Base-by-base conservation (phyloP, 2,888 invertebrate genomes). In the Isoperla grammatica region DNA sequence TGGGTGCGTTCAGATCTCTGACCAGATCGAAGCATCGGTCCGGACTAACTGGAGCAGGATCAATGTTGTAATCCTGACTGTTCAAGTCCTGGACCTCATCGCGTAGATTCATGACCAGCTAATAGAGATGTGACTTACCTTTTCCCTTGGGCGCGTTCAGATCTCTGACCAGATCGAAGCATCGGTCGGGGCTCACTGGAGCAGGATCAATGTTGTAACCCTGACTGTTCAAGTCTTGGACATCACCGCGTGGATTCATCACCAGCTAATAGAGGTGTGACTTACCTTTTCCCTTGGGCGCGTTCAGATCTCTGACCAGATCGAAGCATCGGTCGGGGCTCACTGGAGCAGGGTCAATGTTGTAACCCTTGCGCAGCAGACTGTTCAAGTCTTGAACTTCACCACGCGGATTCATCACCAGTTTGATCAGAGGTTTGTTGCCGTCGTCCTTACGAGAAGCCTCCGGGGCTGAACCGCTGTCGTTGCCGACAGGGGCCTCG, bases 1-100 rank as follows among this genome's bases (percentile, higher is more conserved):
- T 85, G 60, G 87, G 85, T 64, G 86, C 83, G 72, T 90, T 87
- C 61, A 91, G 77, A 71, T 89, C 90, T 62, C 84, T 83, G 55
- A 90, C 89, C 66, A 91, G 81, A 73, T 86, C 87, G 69, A 88
- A 85, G 68, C 87, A 84, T 64, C 86, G 81, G 69, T 87, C 86
- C 3, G 87, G 88, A 53, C 86, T 85, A 65, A 85, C 73, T n/a
- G 84, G 81, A 50, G 78, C 76, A 45, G 83, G 73, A 68, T 86
- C 84, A 45, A 82, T 79, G 67, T 81, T 82, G 63, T 81, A 79
- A 65, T 82, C 81, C 48, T 86, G 76, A 49, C 83, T 81, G 65
- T 81, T 79, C 65, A 86, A 79, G 71, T 88, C 88, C 69, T 86
- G 81, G 8, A 88, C 78, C 73, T 86, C 84, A 42, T 87, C 87